Base-by-base conservation (phyloP, 2,113 vertebrate species). In the Machaerirhynchus nigripectus region DNA sequence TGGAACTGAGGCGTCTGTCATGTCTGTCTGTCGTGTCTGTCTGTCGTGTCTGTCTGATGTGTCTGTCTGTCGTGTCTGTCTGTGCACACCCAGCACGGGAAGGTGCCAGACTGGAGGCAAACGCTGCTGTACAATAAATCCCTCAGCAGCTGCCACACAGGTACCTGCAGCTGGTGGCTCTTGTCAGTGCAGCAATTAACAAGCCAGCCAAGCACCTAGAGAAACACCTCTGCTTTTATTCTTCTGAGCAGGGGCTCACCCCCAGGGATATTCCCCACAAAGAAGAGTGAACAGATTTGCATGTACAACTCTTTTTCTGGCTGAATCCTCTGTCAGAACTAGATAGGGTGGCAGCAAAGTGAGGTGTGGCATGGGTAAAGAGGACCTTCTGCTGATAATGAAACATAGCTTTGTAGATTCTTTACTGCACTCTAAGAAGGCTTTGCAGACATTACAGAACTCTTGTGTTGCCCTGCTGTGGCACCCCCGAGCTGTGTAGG, bases 401-500 rank as follows among this genome's bases (percentile, higher is more conserved):
- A 85, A 53, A 83, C 59, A 18, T 20, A 0, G 6, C 57, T 60
- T 16, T 44, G 53, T 3, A 30, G 40, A 17, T 9, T 16, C 53
- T 56, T 31, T 6, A 0, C 53, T 11, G 65, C 46, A 0, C 44
- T 50, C 84, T 67, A 5, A 20, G 44, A 31, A 31, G 55, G 87
- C 49, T 89, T 46, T 81, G 76, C 87, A 39, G 67, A 1, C 37
- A 3, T 67, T 24, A 12, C 23, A 13, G 31, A 13, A 2, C 52
- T 23, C 44, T 8, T 12, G 47, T 6, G 6, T 35, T 11, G 11
- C 37, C 84, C 28, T 1, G 7, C 28, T 4, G 57, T 5, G 44
- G 18, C 5, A 2, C 22, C 27, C 22, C 21, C 1, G 13, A 1
- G 7, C 63, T 17, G 84, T 12, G 0, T 1, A 3, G 22, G 12